A percentile compares a stretch with the other conserved stretches of the same genome.
Evolutionary conservation across 2,888 invertebrate species (phyloP).

Genomic region (Machimus atricapillus): DNA sequence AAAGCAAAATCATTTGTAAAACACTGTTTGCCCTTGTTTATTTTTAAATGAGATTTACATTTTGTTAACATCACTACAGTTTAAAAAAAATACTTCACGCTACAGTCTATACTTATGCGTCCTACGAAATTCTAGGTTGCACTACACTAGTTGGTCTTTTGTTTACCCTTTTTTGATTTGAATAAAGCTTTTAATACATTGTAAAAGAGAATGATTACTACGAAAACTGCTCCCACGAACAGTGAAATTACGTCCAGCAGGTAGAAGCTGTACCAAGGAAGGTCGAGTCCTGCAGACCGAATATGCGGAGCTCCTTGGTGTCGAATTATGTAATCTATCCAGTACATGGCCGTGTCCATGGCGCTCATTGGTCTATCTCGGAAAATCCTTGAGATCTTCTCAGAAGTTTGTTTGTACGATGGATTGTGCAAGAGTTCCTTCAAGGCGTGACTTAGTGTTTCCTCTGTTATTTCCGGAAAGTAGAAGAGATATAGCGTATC

Average conservation of each 20-base stretch:
- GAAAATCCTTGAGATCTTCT: constrained; percentile 57
- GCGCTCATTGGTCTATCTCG: constrained; percentile 58
- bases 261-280: constrained; percentile 60
- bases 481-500: constrained; percentile 58
- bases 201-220: background rate
- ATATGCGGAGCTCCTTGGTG: constrained; percentile 61
- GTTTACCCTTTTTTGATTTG: constrained; percentile 7
- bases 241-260: constrained; percentile 58
- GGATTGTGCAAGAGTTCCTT: constrained; percentile 59
- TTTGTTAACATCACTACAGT: background rate
- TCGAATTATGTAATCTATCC: constrained; percentile 62
- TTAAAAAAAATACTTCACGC: background rate
- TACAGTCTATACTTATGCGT: background rate
- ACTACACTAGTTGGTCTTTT: background rate
- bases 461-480: constrained; percentile 56
- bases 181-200: constrained; percentile 11
- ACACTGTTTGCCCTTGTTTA: background rate
- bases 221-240: background rate
- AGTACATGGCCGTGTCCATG: constrained; percentile 60
- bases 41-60: background rate
- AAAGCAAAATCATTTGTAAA: background rate
- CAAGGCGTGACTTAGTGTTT: constrained; percentile 53
- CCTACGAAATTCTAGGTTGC: background rate
- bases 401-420: constrained; percentile 56
- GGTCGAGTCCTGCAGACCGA: constrained; percentile 57